A percentile compares a stretch with the other conserved stretches of the same genome.
phyloP scores from a whole-genome alignment of 53 echinoderm and acorn worm genomes.

The Antedon mediterranea region DNA sequence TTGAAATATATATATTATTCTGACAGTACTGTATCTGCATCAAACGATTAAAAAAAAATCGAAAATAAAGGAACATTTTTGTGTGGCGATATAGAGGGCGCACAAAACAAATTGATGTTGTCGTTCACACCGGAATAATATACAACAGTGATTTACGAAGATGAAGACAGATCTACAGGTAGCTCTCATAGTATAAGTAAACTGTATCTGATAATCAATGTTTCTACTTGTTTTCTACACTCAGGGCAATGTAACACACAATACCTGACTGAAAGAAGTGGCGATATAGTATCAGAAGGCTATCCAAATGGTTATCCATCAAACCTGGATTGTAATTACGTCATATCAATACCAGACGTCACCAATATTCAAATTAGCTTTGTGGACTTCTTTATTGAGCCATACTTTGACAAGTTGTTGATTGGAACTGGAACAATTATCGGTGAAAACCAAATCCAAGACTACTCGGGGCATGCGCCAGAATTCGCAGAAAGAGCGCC shows the following conservation, averaged over 20 bases:
- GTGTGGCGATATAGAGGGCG: no score
- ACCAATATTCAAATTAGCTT: not conserved
- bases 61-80: no score
- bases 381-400: not conserved
- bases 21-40: no score
- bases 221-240: not conserved
- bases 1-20: no score
- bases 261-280: not conserved
- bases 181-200: no score
- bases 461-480: not conserved
- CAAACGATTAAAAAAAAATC: no score
- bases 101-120: no score
- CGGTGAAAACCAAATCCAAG: not conserved
- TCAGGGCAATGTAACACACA: not conserved
- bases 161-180: no score
- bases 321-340: not conserved
- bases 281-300: not conserved
- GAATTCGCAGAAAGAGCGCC: not conserved
- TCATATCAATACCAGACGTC: not conserved
- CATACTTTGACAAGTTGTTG: not conserved
- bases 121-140: no score
- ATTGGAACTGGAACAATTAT: not conserved
- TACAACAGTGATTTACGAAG: no score
- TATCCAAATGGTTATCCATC: not conserved
- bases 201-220: no score